phyloP scores from a whole-genome alignment of 2,797 vertebrate genomes.

The Anguilla pacifica region DNA sequence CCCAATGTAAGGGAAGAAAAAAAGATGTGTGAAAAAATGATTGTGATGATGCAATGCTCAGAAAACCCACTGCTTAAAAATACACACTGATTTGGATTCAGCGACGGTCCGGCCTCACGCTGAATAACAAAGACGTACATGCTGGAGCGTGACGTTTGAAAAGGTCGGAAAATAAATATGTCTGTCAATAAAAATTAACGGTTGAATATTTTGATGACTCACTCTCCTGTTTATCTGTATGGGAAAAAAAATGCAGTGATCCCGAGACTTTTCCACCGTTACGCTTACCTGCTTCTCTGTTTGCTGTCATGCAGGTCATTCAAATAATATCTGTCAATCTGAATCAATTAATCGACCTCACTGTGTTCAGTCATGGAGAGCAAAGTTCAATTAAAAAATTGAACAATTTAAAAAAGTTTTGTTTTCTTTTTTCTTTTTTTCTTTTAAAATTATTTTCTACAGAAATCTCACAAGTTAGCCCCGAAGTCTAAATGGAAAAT shows the following conservation, averaged over 20 bases:
- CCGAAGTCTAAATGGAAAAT: slow-evolving; percentile 31
- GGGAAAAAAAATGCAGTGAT: neutral
- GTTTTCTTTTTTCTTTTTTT: neutral
- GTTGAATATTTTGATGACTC: neutral
- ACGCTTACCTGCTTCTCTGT: neutral
- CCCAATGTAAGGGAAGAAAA: neutral
- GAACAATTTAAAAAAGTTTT: too few species aligned
- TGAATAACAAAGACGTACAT: neutral
- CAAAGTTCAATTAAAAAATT: neutral
- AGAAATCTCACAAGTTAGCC: slow-evolving; percentile 51
- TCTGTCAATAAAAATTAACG: neutral
- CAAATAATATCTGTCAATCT: neutral
- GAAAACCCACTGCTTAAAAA: neutral
- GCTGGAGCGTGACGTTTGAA: neutral
- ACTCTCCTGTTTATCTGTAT: neutral
- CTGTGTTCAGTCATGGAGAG: neutral
- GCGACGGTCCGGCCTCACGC: neutral
- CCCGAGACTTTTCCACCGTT: neutral
- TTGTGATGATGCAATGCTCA: neutral
- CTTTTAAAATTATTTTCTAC: neutral
- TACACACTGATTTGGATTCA: neutral
- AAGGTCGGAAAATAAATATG: neutral
- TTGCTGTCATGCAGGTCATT: neutral
- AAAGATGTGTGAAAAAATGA: neutral
- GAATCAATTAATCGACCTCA: neutral